A percentile compares a stretch with the other conserved stretches of the same genome.
Conservation (phyloP, 1,140 invertebrate species). For the Argopecten irradians region DNA sequence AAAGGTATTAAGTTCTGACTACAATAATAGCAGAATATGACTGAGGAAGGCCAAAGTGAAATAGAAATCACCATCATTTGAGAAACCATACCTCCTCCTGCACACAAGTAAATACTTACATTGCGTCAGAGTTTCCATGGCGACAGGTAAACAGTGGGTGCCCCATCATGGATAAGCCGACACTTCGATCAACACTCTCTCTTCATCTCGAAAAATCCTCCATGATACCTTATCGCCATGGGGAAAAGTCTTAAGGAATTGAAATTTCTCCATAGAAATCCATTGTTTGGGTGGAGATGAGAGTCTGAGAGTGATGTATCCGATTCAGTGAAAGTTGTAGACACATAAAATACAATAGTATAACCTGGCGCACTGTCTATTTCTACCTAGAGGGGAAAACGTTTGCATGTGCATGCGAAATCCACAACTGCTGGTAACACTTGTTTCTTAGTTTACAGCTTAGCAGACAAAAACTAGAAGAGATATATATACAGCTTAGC, state of each 20-base stretch:
- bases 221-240: not conserved
- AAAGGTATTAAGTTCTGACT: not conserved
- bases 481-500: not conserved
- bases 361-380: not conserved
- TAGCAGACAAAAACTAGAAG: not conserved
- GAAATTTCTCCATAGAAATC: not conserved
- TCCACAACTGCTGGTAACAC: conserved; percentile 7
- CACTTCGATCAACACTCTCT: not conserved
- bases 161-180: not conserved
- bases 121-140: conserved; percentile 15
- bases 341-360: not conserved
- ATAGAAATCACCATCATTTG: not conserved
- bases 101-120: conserved; percentile 18
- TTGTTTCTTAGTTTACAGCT: conserved; percentile 13
- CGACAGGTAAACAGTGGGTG: not conserved
- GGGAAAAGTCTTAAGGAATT: not conserved
- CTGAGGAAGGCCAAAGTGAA: not conserved
- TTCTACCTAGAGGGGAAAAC: not conserved
- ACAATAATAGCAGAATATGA: not conserved
- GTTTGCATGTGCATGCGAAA: not conserved
- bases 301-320: not conserved
- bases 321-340: not conserved
- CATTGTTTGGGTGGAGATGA: not conserved
- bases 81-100: not conserved
- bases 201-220: not conserved